Conservation (phyloP, 2,797 vertebrate genomes). For the Aldrovandia affinis region DNA sequence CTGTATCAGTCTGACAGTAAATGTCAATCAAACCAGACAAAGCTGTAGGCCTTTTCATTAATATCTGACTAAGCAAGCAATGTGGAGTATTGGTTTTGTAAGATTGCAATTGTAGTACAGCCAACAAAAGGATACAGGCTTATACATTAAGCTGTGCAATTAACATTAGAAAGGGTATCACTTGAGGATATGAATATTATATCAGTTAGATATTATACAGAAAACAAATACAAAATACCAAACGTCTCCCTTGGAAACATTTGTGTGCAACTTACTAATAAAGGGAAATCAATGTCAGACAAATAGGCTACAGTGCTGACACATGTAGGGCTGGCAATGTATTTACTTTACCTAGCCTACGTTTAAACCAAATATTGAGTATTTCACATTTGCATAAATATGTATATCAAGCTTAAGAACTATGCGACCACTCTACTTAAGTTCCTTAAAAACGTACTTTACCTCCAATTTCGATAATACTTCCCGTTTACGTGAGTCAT, state of each 20-base stretch:
- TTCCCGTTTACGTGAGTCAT: too few relatives aligned
- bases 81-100: neutral
- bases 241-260: too few relatives aligned
- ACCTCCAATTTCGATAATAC: neutral
- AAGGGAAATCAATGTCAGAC: neutral
- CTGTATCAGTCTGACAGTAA: neutral
- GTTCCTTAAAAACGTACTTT: neutral
- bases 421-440: neutral
- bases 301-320: neutral
- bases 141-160: neutral
- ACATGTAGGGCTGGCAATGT: neutral
- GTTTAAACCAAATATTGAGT: neutral
- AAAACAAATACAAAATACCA: too few relatives aligned
- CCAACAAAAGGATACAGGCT: neutral
- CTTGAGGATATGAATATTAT: neutral
- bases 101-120: neutral
- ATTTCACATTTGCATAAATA: neutral
- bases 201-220: neutral
- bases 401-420: neutral
- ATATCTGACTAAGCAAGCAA: neutral
- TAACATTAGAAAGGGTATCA: neutral
- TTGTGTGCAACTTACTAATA: neutral
- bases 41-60: neutral
- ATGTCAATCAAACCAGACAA: neutral
- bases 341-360: neutral